These are phyloP conservation scores for Morone chrysops DNA, from an alignment of 2,113 vertebrate genomes.

Conservation along the genomic window DNA sequence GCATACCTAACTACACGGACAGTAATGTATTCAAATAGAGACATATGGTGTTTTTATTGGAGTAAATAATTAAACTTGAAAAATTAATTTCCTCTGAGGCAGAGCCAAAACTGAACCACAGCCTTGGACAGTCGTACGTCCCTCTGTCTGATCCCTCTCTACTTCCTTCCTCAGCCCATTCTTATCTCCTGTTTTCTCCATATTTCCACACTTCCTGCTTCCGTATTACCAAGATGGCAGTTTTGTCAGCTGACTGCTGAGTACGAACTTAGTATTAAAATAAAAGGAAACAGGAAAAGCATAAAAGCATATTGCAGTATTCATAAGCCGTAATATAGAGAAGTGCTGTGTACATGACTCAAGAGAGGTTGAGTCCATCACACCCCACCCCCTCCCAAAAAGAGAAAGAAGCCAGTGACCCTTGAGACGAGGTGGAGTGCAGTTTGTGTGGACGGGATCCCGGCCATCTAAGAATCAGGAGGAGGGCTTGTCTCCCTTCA, in stretches of 20 bases:
- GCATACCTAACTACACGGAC: slow-evolving; percentile 39
- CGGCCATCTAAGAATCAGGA: slow-evolving; percentile 62
- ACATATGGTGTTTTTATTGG: slow-evolving; percentile 52
- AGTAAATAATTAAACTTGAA: slow-evolving; percentile 56
- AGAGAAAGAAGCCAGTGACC: not conserved
- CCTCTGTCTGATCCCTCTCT: not conserved
- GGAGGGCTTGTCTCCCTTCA: slow-evolving; percentile 58
- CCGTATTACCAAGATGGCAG: not conserved
- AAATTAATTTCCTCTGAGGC: slow-evolving; percentile 15
- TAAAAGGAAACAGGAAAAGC: not conserved
- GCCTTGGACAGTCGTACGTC: not conserved
- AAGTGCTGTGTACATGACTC: slow-evolving; percentile 44
- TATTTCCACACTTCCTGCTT: slow-evolving; percentile 27
- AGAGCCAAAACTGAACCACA: not conserved
- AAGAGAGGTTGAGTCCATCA: slow-evolving; percentile 12
- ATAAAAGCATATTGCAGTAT: slow-evolving; percentile 11
- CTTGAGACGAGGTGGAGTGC: slow-evolving; percentile 33
- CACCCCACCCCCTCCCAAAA: not conserved
- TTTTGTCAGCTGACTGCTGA: not conserved
- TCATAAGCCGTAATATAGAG: slow-evolving; percentile 37
- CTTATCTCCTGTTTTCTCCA: slow-evolving; percentile 1
- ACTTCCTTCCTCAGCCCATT: not conserved
- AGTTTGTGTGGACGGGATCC: slow-evolving; percentile 42
- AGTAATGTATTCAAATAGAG: slow-evolving; percentile 42
- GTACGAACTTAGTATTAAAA: not conserved